Conservation (phyloP, 2,888 invertebrate species). For the Creontiades dilutus region DNA sequence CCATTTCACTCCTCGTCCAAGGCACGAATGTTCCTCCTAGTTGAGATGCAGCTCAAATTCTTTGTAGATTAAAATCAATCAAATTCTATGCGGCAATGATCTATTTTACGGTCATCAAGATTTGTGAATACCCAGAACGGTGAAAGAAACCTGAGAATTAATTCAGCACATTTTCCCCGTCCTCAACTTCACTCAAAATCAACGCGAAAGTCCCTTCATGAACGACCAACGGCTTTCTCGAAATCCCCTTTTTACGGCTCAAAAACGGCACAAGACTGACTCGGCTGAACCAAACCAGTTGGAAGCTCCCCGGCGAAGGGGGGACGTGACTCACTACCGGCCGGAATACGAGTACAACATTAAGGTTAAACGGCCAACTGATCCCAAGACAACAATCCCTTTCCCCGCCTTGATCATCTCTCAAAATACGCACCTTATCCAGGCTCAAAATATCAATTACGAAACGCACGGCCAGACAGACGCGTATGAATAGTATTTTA, state of each 20-base stretch:
- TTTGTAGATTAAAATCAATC: too few species aligned
- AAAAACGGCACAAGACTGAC: slow-evolving; percentile 17
- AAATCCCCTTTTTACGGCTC: background rate
- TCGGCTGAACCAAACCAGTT: slow-evolving; percentile 10
- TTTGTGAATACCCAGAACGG: too few species aligned
- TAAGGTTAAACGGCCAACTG: background rate
- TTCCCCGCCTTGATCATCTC: background rate
- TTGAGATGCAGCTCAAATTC: too few species aligned
- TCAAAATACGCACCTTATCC: background rate
- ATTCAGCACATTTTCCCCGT: too few species aligned
- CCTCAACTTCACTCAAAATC: too few species aligned
- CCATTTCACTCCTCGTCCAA: too few species aligned
- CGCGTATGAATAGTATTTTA: slow-evolving; percentile 28
- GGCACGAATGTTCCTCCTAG: too few species aligned
- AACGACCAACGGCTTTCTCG: background rate
- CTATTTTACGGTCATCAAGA: too few species aligned
- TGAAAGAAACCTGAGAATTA: too few species aligned
- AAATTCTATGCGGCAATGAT: too few species aligned
- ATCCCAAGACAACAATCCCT: slow-evolving; percentile 1
- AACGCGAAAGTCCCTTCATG: too few species aligned
- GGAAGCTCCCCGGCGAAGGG: background rate
- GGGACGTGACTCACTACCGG: background rate
- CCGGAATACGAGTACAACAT: background rate
- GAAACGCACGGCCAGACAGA: background rate
- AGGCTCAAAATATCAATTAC: slow-evolving; percentile 13